Percentiles rank a stretch among this genome's conserved stretches.
These are phyloP conservation scores for Temnothorax rugatulus DNA, from an alignment of 2,888 invertebrate species.

Conservation along the genomic window DNA sequence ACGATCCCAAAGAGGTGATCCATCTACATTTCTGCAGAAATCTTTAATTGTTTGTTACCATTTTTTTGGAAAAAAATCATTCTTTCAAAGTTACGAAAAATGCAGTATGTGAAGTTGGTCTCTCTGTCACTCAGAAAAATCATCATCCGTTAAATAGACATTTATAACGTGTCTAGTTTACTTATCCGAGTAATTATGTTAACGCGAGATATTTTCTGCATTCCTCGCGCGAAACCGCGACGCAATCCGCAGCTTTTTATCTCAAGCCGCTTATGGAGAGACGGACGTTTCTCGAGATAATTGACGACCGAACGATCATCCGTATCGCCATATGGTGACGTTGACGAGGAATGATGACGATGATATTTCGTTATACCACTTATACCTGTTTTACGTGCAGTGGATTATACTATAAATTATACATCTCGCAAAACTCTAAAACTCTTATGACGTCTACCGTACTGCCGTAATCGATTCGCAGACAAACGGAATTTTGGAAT, in stretches of 20 bases:
- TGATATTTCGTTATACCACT: background rate
- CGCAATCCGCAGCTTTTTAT: slow-evolving; percentile 47
- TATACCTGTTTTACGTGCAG: background rate
- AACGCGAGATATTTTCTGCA: slow-evolving; percentile 49
- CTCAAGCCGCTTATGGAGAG: slow-evolving; percentile 7
- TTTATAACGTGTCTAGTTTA: slow-evolving; percentile 14
- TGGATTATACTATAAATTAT: too few species aligned
- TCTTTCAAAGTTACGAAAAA: too few species aligned
- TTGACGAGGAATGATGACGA: slow-evolving; percentile 3
- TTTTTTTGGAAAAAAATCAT: too few species aligned
- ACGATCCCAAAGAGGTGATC: background rate
- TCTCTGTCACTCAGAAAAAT: too few species aligned
- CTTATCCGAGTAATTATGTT: slow-evolving; percentile 30
- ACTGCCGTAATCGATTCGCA: background rate
- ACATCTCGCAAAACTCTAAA: background rate
- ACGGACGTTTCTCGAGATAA: slow-evolving; percentile 49
- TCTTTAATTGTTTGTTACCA: background rate
- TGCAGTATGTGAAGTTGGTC: too few species aligned
- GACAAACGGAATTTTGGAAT: background rate
- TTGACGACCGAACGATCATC: slow-evolving; percentile 30
- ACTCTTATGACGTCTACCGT: background rate
- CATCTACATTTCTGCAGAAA: background rate
- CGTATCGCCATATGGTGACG: slow-evolving; percentile 8
- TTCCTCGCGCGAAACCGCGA: slow-evolving; percentile 51
- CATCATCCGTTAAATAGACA: too few species aligned